Percentiles rank a stretch among this genome's conserved stretches.
phyloP scores from a whole-genome alignment of 2,888 invertebrate species.

The Amitus sp. region DNA sequence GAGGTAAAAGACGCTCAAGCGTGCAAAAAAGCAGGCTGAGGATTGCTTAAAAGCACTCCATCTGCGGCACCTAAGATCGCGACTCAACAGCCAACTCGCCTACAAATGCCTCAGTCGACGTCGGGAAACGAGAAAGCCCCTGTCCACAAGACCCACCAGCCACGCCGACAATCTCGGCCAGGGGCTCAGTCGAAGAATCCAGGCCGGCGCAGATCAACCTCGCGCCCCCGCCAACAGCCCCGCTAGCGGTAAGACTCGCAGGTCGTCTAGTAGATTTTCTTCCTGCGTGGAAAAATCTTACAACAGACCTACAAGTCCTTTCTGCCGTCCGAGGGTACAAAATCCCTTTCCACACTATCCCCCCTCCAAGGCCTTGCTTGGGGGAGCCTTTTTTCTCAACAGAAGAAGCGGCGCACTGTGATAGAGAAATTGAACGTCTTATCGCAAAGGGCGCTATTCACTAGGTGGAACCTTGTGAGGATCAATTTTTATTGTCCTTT shows the following conservation, averaged over 20 bases:
- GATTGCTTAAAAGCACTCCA: too few relatives aligned
- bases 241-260: neutral
- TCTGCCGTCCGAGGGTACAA: constrained; percentile 13
- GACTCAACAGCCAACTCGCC: neutral
- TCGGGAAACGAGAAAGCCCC: neutral
- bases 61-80: neutral
- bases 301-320: constrained; percentile 12
- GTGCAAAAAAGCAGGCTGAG: constrained; percentile 2
- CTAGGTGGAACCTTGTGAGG: neutral
- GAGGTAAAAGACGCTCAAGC: constrained; percentile 11
- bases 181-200: neutral
- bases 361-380: constrained; percentile 5
- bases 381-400: neutral
- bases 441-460: neutral
- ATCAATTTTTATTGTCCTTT: constrained; percentile 6
- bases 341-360: constrained; percentile 10
- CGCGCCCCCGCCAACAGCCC: neutral
- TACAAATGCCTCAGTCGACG: neutral
- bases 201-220: neutral
- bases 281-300: constrained; percentile 12
- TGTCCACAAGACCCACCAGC: neutral
- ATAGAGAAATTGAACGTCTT: constrained; percentile 2
- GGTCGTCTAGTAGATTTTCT: constrained; percentile 5
- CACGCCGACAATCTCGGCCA: neutral
- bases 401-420: neutral